Evolutionary conservation across 2,113 vertebrate genomes (phyloP), one percentile per base, ranked within the genome.

Genomic region (Muntiacus reevesi): DNA sequence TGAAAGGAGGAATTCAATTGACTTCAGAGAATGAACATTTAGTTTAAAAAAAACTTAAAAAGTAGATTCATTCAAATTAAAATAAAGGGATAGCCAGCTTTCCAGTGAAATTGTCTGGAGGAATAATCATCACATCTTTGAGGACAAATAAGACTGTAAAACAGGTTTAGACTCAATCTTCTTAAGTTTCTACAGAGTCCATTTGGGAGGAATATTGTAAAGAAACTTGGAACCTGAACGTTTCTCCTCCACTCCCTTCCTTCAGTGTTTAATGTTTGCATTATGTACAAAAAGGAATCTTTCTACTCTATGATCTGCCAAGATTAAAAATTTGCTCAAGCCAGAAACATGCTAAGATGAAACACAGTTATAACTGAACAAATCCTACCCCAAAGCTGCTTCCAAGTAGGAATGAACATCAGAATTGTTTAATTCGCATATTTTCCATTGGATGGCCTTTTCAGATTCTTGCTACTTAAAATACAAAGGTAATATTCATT

Each of bases 361-460:
- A 82, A 95, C 90, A 93, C 45, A 76, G 83, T 95, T 89, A 55
- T 64, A 81, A 43, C 55, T 78, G 33, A 94, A 62, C 89, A 94
- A 94, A 91, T 54, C 14, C 84, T 97, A 85, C 52, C 62, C 82
- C 79, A 55, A 84, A 98, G 78, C 67, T 96, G 60, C 96, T 95
- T 98, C 71, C 92, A 97, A 98, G 84, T 47, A 97, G 88, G 45
- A 8, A 93, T 93, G 92, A 94, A 89, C 59, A 93, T 93, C 67
- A 78, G 92, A 84, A 84, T 90, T 96, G 96, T 45, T 55, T 98
- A 96, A 87, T 95, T 81, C 64, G 8, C 90, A 93, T 74, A 64
- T 98, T 94, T 94, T 98, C 97, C 74, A 78, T 90, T 95, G 96
- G 97, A 95, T 97, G 92, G 96, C 94, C 96, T 94, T 87, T 93